A percentile compares a stretch with the other conserved stretches of the same genome.
Evolutionary conservation across 2,113 vertebrate species (phyloP).

Genomic region (Tragelaphus imberbis): DNA sequence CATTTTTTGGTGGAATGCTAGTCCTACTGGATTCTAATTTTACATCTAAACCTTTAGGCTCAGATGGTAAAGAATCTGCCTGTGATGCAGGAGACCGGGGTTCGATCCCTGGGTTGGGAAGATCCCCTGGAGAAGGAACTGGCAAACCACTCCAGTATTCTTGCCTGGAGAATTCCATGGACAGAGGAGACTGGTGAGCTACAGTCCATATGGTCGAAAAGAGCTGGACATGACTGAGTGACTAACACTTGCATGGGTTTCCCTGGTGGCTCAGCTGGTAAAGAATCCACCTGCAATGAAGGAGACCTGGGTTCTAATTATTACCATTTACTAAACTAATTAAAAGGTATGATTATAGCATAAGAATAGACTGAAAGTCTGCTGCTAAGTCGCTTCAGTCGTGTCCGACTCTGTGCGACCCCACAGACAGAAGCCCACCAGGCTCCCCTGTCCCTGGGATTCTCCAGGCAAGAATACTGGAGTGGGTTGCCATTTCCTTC

Average conservation of each 20-base stretch:
- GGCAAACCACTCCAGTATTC: background rate
- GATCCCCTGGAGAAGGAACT: background rate
- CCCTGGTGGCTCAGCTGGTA: background rate
- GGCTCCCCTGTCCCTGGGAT: too few relatives aligned
- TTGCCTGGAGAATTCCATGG: background rate
- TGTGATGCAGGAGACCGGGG: fast-evolving
- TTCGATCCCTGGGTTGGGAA: background rate
- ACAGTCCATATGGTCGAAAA: background rate
- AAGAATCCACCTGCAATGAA: background rate
- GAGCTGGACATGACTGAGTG: background rate
- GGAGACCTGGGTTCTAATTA: background rate
- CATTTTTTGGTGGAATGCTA: background rate
- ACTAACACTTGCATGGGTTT: background rate
- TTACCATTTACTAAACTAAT: background rate
- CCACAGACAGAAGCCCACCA: too few relatives aligned
- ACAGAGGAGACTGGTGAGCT: background rate
- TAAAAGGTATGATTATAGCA: background rate
- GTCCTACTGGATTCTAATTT: background rate
- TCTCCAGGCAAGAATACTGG: too few relatives aligned
- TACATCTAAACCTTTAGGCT: background rate
- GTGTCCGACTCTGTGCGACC: too few relatives aligned
- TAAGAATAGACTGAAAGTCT: too few relatives aligned
- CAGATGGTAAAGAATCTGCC: background rate
- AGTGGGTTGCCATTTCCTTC: too few relatives aligned
- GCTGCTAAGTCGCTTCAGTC: too few relatives aligned